phyloP scores from a whole-genome alignment of 2,888 invertebrate species.

The Saturnia pavonia region DNA sequence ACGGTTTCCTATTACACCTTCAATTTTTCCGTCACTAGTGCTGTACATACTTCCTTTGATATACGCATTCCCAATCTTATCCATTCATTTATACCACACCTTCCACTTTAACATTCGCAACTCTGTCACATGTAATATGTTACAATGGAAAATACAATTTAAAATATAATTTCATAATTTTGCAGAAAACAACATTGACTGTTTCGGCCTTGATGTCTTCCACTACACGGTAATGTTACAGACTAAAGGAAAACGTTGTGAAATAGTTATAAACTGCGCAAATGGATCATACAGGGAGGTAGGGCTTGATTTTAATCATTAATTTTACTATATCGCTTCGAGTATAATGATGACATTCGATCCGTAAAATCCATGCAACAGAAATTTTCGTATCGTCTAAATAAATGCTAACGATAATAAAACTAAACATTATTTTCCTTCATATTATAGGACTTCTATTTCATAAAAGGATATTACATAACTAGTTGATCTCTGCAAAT shows the following conservation, averaged over 20 bases:
- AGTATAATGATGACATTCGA: not conserved
- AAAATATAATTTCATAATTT: not conserved
- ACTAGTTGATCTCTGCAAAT: no score
- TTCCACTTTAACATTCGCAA: not conserved
- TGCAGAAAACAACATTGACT: slow-evolving; percentile 22
- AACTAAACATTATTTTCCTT: not conserved
- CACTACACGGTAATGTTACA: slow-evolving; percentile 22
- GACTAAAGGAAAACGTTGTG: slow-evolving; percentile 28
- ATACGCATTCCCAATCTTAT: no score
- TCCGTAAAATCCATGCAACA: not conserved
- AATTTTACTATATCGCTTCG: not conserved
- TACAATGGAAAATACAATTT: not conserved
- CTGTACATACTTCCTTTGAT: not conserved
- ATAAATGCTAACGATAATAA: not conserved
- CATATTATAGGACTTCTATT: no score
- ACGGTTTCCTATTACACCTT: no score
- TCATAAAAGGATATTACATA: no score
- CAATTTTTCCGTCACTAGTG: not conserved
- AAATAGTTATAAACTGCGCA: slow-evolving; percentile 41
- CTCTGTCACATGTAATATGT: not conserved
- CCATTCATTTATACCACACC: not conserved
- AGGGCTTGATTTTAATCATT: not conserved
- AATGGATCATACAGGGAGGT: slow-evolving; percentile 47
- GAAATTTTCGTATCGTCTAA: no score
- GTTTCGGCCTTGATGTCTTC: slow-evolving; percentile 13